phyloP scores from a whole-genome alignment of 2,888 invertebrate genomes.

The Tenthredo distinguenda region DNA sequence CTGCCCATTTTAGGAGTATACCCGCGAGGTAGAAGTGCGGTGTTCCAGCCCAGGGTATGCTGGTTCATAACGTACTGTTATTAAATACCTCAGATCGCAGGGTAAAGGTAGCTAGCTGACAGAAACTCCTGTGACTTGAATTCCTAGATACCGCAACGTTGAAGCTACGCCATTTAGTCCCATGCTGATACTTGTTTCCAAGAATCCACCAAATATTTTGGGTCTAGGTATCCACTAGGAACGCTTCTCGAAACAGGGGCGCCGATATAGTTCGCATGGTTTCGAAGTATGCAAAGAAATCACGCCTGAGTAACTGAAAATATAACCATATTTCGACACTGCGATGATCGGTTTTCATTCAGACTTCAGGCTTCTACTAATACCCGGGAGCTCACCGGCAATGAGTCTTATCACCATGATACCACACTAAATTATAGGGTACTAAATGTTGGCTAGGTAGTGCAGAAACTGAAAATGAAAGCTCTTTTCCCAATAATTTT shows the following conservation, averaged over 20 bases:
- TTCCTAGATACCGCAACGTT: constrained; percentile 27
- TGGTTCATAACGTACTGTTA: constrained; percentile 36
- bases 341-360: no score
- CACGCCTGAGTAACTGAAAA: not conserved
- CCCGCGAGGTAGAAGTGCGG: not conserved
- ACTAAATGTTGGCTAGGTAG: not conserved
- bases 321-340: no score
- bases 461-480: not conserved
- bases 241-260: not conserved
- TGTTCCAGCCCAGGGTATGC: not conserved
- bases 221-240: not conserved
- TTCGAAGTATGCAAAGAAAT: not conserved
- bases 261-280: not conserved
- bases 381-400: not conserved
- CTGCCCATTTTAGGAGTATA: not conserved
- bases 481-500: not conserved
- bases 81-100: constrained; percentile 37
- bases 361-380: not conserved
- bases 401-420: not conserved
- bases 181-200: not conserved
- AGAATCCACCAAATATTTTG: not conserved
- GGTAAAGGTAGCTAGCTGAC: not conserved
- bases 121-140: not conserved
- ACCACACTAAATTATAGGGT: not conserved
- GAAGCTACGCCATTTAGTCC: constrained; percentile 1